Evolutionary conservation across 2,113 vertebrate species (phyloP).

Genomic region (Desmodus rotundus): DNA sequence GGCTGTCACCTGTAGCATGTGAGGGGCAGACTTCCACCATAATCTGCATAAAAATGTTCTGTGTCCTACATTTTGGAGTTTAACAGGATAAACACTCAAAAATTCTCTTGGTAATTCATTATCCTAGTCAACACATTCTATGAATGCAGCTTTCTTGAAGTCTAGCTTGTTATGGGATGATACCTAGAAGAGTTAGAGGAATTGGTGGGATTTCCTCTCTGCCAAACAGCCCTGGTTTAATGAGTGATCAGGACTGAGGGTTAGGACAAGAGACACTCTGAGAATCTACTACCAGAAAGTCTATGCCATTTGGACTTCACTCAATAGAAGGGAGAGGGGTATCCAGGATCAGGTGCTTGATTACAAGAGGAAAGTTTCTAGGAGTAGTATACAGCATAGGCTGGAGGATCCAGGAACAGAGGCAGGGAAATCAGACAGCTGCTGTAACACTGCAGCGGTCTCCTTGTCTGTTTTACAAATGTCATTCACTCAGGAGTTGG

Average conservation of each 20-base stretch:
- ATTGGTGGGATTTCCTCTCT: neutral
- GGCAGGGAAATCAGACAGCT: neutral
- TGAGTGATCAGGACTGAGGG: neutral
- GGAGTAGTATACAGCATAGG: neutral
- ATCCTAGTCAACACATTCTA: neutral
- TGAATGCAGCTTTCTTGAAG: neutral
- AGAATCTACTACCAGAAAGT: neutral
- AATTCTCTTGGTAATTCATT: neutral
- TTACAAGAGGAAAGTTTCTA: neutral
- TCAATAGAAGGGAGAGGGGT: neutral
- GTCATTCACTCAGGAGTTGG: neutral
- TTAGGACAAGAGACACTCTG: neutral
- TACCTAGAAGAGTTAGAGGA: neutral
- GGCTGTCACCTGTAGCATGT: neutral
- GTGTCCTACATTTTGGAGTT: neutral
- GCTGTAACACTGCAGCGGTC: neutral
- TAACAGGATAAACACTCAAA: neutral
- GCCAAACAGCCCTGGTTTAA: neutral
- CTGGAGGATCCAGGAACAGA: neutral
- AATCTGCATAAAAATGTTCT: neutral
- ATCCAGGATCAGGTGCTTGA: neutral
- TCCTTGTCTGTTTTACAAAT: neutral
- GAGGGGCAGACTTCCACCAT: neutral
- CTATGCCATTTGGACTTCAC: neutral
- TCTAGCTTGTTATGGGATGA: neutral